Base-by-base conservation (phyloP, 1,140 invertebrate genomes). In the Heterodera carotae region DNA sequence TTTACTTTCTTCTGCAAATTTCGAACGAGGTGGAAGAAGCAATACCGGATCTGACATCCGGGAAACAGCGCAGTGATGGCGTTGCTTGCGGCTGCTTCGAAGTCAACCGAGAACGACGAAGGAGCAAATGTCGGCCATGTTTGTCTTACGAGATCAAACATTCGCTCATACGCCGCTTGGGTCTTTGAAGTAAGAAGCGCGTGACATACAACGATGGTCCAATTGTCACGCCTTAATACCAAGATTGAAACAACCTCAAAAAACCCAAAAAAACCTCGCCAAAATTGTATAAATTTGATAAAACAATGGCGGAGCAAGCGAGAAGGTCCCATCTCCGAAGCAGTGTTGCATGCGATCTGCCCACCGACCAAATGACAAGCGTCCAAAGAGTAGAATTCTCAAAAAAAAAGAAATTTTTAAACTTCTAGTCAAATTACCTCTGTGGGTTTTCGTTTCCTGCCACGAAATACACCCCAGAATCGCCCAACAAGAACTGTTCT, bases 1-100 rank as follows among this genome's bases (percentile, higher is more conserved):
- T 43, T 53, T 15, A 70, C 7, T 39, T 70, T 70, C 31, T 70
- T 70, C 6, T 70, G 43, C 69, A 70, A 29, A 39, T 70, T 70
- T 33, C 33, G 6, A 0, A 69, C 68, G 15, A 69, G 29, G 36
- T 73, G 71, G 34, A 73, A 73, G 15, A 73, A 33, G 6, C 71
- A 73, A 10, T 33, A 53, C 4, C 48, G 22, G 8, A 73, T 53
- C 0, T 73, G 53, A 56, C 43, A 73, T 6, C 5, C 8, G 29
- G 43, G 15, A 43, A 60, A 73, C 4, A 12, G 0, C 0, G 56
- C 5, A 12, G 34, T 22, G 25, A 73, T 62, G 12, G 66, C 66
- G 5, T 67, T 67, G 33, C 33, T 39, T 1, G 5, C 22, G 15
- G 66, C 66, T 15, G 1, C 5, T 5, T 56, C 59, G 31, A 62